Percentiles rank a stretch among this genome's conserved stretches.
Conservation (phyloP, 2,888 invertebrate species). For the Pherbina coryleti region DNA sequence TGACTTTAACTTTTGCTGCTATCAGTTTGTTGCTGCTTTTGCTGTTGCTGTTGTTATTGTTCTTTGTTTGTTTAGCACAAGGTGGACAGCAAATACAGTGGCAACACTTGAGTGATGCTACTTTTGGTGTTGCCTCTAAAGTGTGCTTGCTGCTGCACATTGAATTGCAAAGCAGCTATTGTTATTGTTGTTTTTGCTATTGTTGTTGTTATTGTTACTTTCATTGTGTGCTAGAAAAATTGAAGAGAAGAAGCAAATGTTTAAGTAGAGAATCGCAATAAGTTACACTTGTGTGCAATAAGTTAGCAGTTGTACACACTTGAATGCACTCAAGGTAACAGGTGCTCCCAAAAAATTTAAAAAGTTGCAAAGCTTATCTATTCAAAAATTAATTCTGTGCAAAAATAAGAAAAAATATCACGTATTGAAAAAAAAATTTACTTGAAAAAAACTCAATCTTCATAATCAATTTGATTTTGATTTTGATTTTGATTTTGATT, state of each 20-base stretch:
- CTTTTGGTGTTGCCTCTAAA: slow-evolving; percentile 22
- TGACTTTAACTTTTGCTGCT: slow-evolving; percentile 59
- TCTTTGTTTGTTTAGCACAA: background rate
- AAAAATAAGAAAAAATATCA: background rate
- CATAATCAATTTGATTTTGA: background rate
- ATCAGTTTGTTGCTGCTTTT: slow-evolving; percentile 20
- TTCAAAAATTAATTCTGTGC: background rate
- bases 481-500: background rate
- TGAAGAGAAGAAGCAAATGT: background rate
- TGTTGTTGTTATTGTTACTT: background rate
- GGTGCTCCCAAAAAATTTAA: no score
- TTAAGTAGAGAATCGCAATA: background rate
- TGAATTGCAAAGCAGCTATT: slow-evolving; percentile 25
- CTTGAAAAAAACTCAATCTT: slow-evolving; percentile 35
- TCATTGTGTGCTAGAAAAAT: background rate
- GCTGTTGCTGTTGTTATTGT: background rate
- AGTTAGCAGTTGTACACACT: no score
- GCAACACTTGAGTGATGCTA: slow-evolving; percentile 21
- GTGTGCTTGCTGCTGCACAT: slow-evolving; percentile 1
- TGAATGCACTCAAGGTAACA: no score
- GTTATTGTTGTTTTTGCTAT: background rate
- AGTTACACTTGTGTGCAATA: no score
- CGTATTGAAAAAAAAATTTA: no score
- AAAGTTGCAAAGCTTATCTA: no score
- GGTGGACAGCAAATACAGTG: background rate